These are phyloP conservation scores for Colinus virginianus DNA, from an alignment of 2,113 vertebrate genomes.

Conservation along the genomic window DNA sequence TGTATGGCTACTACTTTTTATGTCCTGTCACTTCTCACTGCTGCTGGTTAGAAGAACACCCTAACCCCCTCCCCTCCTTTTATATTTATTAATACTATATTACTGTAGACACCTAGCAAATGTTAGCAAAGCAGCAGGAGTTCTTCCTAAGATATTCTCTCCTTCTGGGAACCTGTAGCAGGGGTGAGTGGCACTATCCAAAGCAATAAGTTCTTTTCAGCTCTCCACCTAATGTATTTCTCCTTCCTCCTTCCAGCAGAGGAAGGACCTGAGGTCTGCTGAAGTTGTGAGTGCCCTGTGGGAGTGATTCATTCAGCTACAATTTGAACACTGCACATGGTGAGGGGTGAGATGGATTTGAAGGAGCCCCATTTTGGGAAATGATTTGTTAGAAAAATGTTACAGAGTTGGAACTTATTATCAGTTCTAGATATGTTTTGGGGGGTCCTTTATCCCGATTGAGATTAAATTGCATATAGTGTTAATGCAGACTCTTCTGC, in stretches of 20 bases:
- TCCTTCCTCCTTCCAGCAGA: neutral
- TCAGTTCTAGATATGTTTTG: slow-evolving; percentile 42
- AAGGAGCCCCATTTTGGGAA: neutral
- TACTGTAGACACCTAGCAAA: neutral
- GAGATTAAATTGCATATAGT: slow-evolving; percentile 72
- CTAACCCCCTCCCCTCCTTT: too few relatives aligned
- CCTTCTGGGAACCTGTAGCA: neutral
- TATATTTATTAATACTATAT: neutral
- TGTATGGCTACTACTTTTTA: neutral
- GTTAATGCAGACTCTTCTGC: slow-evolving; percentile 57
- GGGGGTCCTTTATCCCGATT: slow-evolving; percentile 41
- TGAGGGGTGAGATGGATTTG: neutral
- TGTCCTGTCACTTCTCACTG: rapidly evolving
- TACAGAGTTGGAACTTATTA: slow-evolving; percentile 47
- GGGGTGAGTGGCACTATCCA: rapidly evolving
- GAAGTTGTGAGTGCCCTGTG: neutral
- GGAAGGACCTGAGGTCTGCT: neutral
- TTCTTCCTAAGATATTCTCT: neutral
- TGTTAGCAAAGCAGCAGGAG: neutral
- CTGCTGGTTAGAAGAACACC: neutral
- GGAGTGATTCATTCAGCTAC: neutral
- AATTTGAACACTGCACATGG: neutral
- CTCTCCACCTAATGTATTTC: neutral
- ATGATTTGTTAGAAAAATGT: slow-evolving; percentile 10
- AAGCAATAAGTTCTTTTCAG: neutral